Conservation (phyloP, 2,113 vertebrate genomes). For the Neopipo cinnamomea region DNA sequence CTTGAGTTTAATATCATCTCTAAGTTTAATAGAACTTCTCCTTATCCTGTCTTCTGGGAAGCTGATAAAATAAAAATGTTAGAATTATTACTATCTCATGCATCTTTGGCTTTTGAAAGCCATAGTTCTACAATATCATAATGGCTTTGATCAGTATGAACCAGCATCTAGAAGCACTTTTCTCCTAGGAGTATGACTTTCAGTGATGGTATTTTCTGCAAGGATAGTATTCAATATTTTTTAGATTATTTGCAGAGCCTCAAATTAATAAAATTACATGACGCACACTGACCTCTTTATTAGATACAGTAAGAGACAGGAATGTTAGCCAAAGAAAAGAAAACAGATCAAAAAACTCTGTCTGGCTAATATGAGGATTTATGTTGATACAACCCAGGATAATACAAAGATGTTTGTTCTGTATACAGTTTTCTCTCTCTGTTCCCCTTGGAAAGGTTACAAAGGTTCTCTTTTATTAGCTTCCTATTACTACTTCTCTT, state of each 20-base stretch:
- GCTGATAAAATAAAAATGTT: not conserved
- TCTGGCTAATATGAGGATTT: not conserved
- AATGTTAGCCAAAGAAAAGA: not conserved
- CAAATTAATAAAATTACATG: not conserved
- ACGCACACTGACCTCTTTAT: not conserved
- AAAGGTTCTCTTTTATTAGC: not conserved
- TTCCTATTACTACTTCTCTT: not conserved
- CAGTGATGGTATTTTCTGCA: not conserved
- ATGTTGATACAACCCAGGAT: not conserved
- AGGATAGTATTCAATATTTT: not conserved
- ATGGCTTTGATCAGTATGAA: not conserved
- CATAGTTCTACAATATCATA: not conserved
- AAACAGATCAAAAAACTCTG: not conserved
- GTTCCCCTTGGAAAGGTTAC: not conserved
- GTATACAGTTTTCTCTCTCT: not conserved
- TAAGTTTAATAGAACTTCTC: not conserved
- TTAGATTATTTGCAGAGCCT: not conserved
- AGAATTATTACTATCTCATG: not conserved
- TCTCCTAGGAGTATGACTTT: not conserved
- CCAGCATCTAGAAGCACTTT: not conserved
- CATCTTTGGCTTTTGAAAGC: not conserved
- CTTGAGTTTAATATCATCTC: not conserved
- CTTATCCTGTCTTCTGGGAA: not conserved
- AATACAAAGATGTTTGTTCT: not conserved
- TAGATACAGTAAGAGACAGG: not conserved